A percentile compares a stretch with the other conserved stretches of the same genome.
Evolutionary conservation across 1,140 invertebrate species (phyloP).

Genomic region (Araneus ventricosus): DNA sequence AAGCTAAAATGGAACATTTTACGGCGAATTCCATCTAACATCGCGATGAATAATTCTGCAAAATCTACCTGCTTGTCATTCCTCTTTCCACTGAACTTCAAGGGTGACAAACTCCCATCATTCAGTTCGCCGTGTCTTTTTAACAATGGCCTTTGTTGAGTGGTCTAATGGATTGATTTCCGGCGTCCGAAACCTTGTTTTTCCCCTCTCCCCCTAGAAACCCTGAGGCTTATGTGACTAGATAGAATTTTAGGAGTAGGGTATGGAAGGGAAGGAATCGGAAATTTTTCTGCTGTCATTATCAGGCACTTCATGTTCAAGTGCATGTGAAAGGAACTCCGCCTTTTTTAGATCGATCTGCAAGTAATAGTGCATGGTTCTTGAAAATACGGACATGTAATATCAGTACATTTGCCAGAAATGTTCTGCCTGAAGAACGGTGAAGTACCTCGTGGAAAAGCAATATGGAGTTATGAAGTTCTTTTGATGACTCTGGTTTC

Average conservation of each 20-base stretch:
- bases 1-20: too few species aligned
- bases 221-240: background rate
- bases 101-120: slow-evolving; percentile 16
- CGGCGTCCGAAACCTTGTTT: background rate
- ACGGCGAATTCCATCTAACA: background rate
- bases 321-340: background rate
- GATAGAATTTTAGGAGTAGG: background rate
- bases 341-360: background rate
- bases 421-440: background rate
- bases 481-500: background rate
- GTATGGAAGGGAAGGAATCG: background rate
- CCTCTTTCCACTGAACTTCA: background rate
- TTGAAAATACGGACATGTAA: background rate
- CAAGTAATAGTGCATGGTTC: background rate
- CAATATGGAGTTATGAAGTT: background rate
- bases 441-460: background rate
- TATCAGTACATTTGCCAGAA: background rate
- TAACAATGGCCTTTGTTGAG: slow-evolving; percentile 50
- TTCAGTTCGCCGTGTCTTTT: background rate
- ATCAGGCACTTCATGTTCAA: background rate
- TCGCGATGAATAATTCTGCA: background rate
- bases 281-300: background rate
- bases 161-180: slow-evolving; percentile 59
- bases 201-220: background rate
- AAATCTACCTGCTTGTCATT: background rate